Conservation (phyloP, 2,113 vertebrate species). For the Hyperopisus bebe region DNA sequence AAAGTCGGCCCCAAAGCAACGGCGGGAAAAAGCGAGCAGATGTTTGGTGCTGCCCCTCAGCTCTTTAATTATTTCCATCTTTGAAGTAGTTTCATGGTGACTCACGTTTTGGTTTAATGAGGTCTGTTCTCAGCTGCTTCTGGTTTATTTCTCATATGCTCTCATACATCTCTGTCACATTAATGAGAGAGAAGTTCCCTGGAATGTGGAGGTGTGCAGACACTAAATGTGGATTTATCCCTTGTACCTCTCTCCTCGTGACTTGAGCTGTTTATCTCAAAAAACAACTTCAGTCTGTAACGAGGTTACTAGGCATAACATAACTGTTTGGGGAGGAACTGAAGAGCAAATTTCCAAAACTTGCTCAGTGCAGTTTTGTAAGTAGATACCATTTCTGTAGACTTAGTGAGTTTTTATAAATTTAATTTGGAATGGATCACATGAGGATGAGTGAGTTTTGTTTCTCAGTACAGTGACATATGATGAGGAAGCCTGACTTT, state of each 20-base stretch:
- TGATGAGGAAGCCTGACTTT: neutral
- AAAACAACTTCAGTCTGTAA: neutral
- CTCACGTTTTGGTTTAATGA: slow-evolving; percentile 13
- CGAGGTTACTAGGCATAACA: neutral
- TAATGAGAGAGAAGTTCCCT: neutral
- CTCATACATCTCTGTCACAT: neutral
- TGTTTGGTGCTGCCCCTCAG: slow-evolving; percentile 32
- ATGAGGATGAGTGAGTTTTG: neutral
- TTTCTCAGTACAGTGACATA: neutral
- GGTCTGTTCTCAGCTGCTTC: neutral
- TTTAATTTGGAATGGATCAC: neutral
- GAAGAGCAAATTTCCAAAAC: neutral
- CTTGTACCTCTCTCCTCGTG: neutral
- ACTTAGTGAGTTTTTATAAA: neutral
- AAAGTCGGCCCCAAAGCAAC: neutral
- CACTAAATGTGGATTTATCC: neutral
- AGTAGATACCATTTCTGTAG: neutral
- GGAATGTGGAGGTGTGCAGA: neutral
- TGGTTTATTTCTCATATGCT: neutral
- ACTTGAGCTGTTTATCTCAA: neutral
- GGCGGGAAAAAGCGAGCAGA: slow-evolving; percentile 24
- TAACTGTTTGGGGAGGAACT: neutral
- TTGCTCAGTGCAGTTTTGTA: neutral
- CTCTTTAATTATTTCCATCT: slow-evolving; percentile 34
- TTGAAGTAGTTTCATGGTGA: slow-evolving; percentile 15